Percentiles rank a stretch among this genome's conserved stretches.
These are phyloP conservation scores for Hapalemur alaotrensis DNA, from an alignment of 2,797 vertebrate species.

Conservation along the genomic window DNA sequence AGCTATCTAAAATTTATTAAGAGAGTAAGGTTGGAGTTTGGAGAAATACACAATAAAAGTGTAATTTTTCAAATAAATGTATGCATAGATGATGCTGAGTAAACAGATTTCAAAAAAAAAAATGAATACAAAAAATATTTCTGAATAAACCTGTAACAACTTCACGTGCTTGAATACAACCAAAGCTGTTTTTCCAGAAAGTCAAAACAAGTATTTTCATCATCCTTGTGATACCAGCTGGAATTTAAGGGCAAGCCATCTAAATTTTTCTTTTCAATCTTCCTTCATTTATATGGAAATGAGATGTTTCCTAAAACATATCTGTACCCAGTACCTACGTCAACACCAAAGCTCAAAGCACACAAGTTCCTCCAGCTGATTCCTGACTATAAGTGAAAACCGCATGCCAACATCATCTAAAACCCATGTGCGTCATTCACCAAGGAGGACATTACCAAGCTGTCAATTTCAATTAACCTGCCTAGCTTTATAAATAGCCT, in stretches of 20 bases:
- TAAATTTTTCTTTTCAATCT: constrained; percentile 63
- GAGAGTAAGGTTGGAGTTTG: background rate
- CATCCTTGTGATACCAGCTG: constrained; percentile 56
- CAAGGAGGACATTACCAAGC: constrained; percentile 71
- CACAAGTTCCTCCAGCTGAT: constrained; percentile 37
- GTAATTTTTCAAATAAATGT: constrained; percentile 39
- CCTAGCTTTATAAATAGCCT: constrained; percentile 80
- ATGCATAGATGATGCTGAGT: background rate
- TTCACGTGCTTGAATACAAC: constrained; percentile 30
- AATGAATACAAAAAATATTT: constrained; percentile 21
- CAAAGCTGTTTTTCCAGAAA: constrained; percentile 44
- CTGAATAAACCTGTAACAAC: constrained; percentile 26
- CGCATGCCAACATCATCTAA: constrained; percentile 53
- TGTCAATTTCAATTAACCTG: constrained; percentile 86
- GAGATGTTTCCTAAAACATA: constrained; percentile 75
- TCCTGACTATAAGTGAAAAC: constrained; percentile 73
- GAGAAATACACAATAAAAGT: constrained; percentile 11
- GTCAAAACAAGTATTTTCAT: constrained; percentile 28
- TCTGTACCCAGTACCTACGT: constrained; percentile 71
- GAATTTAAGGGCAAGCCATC: constrained; percentile 59
- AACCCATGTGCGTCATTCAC: constrained; percentile 75
- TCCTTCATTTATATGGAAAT: constrained; percentile 78
- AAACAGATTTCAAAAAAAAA: constrained; percentile 40
- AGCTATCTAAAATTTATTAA: background rate
- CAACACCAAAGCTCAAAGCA: constrained; percentile 70